Base-by-base conservation (phyloP, 2,113 vertebrate genomes). In the Nyctereutes procyonoides region DNA sequence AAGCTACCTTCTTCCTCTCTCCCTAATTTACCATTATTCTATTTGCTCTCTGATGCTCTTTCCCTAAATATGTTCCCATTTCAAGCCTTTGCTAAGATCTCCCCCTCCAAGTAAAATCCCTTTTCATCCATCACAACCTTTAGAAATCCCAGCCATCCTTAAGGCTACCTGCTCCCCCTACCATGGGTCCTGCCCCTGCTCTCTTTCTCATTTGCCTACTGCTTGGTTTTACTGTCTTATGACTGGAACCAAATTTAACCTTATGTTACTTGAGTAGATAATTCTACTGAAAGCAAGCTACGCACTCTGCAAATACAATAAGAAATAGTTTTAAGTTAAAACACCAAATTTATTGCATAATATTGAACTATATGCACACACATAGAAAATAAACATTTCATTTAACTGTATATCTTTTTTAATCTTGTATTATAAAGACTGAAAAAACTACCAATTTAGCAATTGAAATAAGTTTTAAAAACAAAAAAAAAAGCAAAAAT, bases 341-440 rank as follows among this genome's bases (percentile, higher is more conserved):
- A 98, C 98, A 98, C 98, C 96, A 97, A 97, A 98, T 99, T 99
- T 99, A 99, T 99, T 99, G 98, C 98, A 96, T 98, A 98, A 98
- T 99, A 98, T 98, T 96, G 97, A 98, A 97, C 97, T 99, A 98
- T 99, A 97, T 99, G 98, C 98, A 97, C 93, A 98, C 98, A 98
- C 98, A 97, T 98, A 81, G 98, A 99, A 99, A 99, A 99, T 99
- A 99, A 99, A 99, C 98, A 98, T 99, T 98, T 99, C 56, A 95
- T 98, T 98, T 97, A 98, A 94, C 2, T 92, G 97, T 98, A 80
- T 98, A 97, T 98, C 98, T 97, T 97, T 88, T 97, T 98, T 93
- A 98, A 98, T 90, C 98, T 97, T 98, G 97, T 98, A 95, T 98
- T 98, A 99, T 98, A 98, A 99, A 98, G 98, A 97, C 98, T 98